These are phyloP conservation scores for Bombus sibiricus DNA, from an alignment of 1,140 invertebrate species.

Conservation along the genomic window DNA sequence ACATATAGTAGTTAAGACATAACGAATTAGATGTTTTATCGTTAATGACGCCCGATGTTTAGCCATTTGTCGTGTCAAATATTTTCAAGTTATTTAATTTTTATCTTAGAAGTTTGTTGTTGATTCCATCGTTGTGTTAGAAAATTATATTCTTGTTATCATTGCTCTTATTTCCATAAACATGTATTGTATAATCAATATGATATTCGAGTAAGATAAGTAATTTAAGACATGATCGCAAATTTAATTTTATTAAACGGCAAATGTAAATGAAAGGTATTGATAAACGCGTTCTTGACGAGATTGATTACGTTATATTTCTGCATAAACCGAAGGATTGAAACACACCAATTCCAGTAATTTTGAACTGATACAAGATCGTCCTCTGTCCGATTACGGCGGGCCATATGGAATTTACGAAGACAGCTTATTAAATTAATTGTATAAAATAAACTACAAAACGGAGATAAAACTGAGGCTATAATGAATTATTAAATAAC, in stretches of 20 bases:
- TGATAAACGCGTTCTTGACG: neutral
- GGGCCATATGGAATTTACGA: neutral
- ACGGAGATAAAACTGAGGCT: neutral
- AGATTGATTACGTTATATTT: neutral
- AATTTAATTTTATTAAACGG: neutral
- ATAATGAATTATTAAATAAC: too few relatives aligned
- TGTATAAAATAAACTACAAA: neutral
- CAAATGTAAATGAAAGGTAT: neutral
- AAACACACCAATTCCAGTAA: neutral
- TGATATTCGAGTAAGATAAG: too few relatives aligned
- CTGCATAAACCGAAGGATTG: neutral
- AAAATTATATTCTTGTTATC: too few relatives aligned
- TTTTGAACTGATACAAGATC: neutral
- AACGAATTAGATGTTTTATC: too few relatives aligned
- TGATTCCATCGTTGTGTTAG: too few relatives aligned
- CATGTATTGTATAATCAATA: too few relatives aligned
- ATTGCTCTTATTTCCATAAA: too few relatives aligned
- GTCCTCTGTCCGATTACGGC: neutral
- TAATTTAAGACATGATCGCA: neutral
- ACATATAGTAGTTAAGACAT: too few relatives aligned
- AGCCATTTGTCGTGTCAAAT: too few relatives aligned
- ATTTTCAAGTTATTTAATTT: too few relatives aligned
- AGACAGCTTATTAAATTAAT: neutral
- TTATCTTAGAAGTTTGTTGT: too few relatives aligned
- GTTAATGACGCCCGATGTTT: too few relatives aligned